phyloP scores from a whole-genome alignment of 2,888 invertebrate species.

The Pardosa pseudoannulata region DNA sequence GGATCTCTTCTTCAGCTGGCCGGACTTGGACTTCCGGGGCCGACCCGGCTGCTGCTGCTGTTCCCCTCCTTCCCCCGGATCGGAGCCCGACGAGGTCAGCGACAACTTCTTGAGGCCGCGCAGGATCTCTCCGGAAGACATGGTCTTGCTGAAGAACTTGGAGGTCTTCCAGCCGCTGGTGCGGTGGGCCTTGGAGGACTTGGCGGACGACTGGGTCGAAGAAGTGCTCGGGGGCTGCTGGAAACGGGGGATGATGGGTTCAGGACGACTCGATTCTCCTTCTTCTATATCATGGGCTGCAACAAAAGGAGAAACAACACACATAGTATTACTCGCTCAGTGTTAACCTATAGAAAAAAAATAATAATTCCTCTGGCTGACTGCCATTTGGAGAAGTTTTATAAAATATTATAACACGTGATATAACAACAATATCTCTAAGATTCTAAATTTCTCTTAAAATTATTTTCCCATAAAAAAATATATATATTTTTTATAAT shows the following conservation, averaged over 20 bases:
- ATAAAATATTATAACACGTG: too few relatives aligned
- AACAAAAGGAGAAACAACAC: not conserved
- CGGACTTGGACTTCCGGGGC: slow-evolving; percentile 56
- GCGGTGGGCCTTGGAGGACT: slow-evolving; percentile 24
- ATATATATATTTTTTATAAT: too few relatives aligned
- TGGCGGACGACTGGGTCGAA: slow-evolving; percentile 2
- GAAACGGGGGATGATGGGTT: not conserved
- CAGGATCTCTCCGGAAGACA: slow-evolving; percentile 70
- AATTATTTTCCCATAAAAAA: too few relatives aligned
- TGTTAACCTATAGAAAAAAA: too few relatives aligned
- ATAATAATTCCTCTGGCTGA: too few relatives aligned
- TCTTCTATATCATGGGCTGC: slow-evolving; percentile 40
- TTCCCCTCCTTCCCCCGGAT: slow-evolving; percentile 30
- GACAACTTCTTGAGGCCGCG: slow-evolving; percentile 66
- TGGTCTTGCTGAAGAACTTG: slow-evolving; percentile 68
- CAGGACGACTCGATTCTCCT: not conserved
- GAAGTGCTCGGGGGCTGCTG: not conserved
- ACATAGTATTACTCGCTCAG: too few relatives aligned
- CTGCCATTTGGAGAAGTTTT: too few relatives aligned
- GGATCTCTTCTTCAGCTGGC: slow-evolving; percentile 50
- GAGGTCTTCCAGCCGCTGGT: slow-evolving; percentile 68
- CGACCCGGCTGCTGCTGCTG: not conserved
- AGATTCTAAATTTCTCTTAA: too few relatives aligned
- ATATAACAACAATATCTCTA: too few relatives aligned
- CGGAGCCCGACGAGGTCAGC: slow-evolving; percentile 49